phyloP scores from a whole-genome alignment of 2,888 invertebrate species.

The Drosophila rubida region DNA sequence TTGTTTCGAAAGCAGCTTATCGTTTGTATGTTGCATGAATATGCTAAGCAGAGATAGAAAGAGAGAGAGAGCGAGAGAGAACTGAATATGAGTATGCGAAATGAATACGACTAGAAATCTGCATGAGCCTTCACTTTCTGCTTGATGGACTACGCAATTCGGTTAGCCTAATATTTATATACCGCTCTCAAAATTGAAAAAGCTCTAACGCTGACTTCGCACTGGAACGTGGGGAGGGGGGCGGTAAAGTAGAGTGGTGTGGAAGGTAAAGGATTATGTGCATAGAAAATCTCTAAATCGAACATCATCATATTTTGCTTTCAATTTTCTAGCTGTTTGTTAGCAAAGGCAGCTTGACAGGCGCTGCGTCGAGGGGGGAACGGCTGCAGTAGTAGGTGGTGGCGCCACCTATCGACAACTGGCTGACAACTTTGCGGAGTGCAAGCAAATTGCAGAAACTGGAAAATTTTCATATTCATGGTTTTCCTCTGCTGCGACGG shows the following conservation, averaged over 20 bases:
- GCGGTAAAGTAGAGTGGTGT: neutral
- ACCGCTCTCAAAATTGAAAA: slow-evolving; percentile 42
- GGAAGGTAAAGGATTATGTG: slow-evolving; percentile 14
- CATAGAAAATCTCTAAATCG: slow-evolving; percentile 62
- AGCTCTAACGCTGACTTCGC: slow-evolving; percentile 7
- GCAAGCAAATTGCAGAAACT: slow-evolving; percentile 45
- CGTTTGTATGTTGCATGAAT: neutral
- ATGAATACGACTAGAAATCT: slow-evolving; percentile 26
- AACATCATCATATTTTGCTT: slow-evolving; percentile 71
- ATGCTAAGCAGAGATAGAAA: neutral
- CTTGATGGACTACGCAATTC: slow-evolving; percentile 42
- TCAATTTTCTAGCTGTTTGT: slow-evolving; percentile 64
- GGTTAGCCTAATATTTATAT: slow-evolving; percentile 51
- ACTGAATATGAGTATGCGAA: neutral
- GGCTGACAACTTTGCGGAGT: slow-evolving; percentile 39
- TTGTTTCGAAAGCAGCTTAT: slow-evolving; percentile 36
- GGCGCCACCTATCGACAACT: slow-evolving; percentile 38
- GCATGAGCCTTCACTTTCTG: slow-evolving; percentile 53
- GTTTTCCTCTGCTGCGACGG: slow-evolving; percentile 32
- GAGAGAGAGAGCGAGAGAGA: too few species aligned
- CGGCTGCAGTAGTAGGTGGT: neutral
- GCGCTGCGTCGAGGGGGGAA: neutral
- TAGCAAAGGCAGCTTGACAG: slow-evolving; percentile 29
- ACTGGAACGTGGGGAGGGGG: neutral
- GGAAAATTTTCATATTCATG: slow-evolving; percentile 72